Evolutionary conservation across 2,113 vertebrate genomes (phyloP), one percentile per base, ranked within the genome.

Genomic region (Murina feae): DNA sequence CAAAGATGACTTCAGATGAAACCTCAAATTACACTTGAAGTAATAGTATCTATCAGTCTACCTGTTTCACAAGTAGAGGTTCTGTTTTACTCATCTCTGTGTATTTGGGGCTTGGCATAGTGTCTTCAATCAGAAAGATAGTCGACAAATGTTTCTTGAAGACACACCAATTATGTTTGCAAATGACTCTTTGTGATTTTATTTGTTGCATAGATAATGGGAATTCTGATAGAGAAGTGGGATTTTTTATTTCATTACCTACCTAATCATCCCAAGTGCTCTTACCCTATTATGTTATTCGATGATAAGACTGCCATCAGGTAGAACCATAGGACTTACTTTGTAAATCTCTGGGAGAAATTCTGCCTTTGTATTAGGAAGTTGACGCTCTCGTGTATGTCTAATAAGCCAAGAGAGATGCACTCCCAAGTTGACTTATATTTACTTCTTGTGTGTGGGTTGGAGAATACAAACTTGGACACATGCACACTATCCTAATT

Each of bases 231-330:
- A 87, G 58, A 74, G 1, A 30, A n/a, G 80, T 58, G 28, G n/a
- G n/a, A n/a, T n/a, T n/a, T 53, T 92, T 91, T 75, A 78, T 85
- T 89, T 92, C 68, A 90, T 87, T 81, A 71, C 5, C 51, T 86
- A 10, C 32, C n/a, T 86, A 21, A 51, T 90, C 37, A 51, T 49
- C 17, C 9, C n/a, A 37, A 42, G 12, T 65, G 20, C 35, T 79
- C 65, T 93, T 75, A 30, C n/a, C 10, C 11, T 66, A 20, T 75
- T 47, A 65, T 20, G 6, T 0, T 69, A 42, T 58, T 83, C 74
- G 58, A 86, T 80, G 58, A 32, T 69, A 58, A 9, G 6, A 76
- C 7, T 72, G 2, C 13, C 25, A 87, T 55, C 32, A 58, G 18
- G n/a, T 53, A 76, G 76, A 65, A 47, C 39, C 35, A 76, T 20